Percentiles rank a stretch among this genome's conserved stretches.
phyloP scores from a whole-genome alignment of 2,113 vertebrate genomes.

The Pontoporia blainvillei region DNA sequence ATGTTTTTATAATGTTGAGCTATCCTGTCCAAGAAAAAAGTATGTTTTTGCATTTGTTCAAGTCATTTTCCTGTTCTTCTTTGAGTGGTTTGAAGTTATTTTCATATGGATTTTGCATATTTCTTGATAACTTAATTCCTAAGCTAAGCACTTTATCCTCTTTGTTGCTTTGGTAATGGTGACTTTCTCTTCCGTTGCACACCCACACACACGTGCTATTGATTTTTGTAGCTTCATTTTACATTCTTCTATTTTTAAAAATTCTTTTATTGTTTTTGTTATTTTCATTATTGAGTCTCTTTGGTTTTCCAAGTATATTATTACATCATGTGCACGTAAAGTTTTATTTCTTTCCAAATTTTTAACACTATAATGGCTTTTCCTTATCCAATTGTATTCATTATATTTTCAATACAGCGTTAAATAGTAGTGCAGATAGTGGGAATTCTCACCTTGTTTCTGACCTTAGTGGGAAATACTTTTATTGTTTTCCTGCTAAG shows the following conservation, averaged over 20 bases:
- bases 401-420: background rate
- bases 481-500: background rate
- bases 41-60: background rate
- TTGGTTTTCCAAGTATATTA: background rate
- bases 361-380: background rate
- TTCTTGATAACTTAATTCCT: background rate
- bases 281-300: background rate
- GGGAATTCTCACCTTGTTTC: background rate
- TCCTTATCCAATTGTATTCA: background rate
- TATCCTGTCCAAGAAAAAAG: background rate
- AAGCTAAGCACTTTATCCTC: background rate
- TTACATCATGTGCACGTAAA: background rate
- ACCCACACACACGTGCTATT: background rate
- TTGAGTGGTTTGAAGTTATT: background rate
- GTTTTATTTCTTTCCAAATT: background rate
- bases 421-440: background rate
- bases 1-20: background rate
- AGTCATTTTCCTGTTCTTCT: background rate
- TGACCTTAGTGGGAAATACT: background rate
- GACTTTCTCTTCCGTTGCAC: background rate
- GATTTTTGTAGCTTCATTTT: background rate
- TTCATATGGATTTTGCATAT: background rate
- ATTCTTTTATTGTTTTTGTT: background rate
- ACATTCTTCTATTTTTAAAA: background rate
- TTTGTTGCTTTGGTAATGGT: background rate